phyloP scores from a whole-genome alignment of 1,140 invertebrate genomes.

The Drosophila sproati region DNA sequence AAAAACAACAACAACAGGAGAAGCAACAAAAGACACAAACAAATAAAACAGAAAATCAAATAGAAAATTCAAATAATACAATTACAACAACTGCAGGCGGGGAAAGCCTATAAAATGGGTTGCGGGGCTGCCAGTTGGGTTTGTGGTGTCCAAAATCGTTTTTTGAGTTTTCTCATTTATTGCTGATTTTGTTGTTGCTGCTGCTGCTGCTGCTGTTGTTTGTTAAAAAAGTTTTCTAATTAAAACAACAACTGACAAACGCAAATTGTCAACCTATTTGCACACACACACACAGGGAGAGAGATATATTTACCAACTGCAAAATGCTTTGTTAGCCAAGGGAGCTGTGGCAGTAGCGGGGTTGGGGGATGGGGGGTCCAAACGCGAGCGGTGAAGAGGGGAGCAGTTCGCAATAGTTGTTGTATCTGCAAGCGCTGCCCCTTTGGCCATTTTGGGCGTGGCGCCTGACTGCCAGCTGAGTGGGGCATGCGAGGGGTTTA shows the following conservation, averaged over 20 bases:
- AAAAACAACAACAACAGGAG: conserved; percentile 12
- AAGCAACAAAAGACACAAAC: conserved; percentile 19
- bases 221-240: conserved; percentile 82
- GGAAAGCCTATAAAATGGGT: background rate
- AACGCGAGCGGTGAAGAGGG: background rate
- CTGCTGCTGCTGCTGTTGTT: conserved; percentile 52
- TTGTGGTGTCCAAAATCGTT: conserved; percentile 76
- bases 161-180: conserved; percentile 66
- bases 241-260: conserved; percentile 82
- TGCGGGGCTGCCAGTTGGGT: background rate
- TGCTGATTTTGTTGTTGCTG: conserved; percentile 36
- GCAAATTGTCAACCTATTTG: conserved; percentile 73
- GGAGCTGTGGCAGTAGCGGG: conserved; percentile 11
- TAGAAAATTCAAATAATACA: conserved; percentile 76
- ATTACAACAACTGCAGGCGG: conserved; percentile 36
- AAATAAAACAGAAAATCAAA: conserved; percentile 68
- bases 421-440: conserved; percentile 19
- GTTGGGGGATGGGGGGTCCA: background rate
- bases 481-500: background rate
- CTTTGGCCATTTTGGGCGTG: conserved; percentile 22
- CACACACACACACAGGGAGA: conserved; percentile 26
- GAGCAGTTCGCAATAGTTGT: conserved; percentile 13
- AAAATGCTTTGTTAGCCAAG: conserved; percentile 76
- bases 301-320: conserved; percentile 65
- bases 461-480: background rate